Conservation (phyloP, 2,113 vertebrate genomes). For the Alligator sinensis region DNA sequence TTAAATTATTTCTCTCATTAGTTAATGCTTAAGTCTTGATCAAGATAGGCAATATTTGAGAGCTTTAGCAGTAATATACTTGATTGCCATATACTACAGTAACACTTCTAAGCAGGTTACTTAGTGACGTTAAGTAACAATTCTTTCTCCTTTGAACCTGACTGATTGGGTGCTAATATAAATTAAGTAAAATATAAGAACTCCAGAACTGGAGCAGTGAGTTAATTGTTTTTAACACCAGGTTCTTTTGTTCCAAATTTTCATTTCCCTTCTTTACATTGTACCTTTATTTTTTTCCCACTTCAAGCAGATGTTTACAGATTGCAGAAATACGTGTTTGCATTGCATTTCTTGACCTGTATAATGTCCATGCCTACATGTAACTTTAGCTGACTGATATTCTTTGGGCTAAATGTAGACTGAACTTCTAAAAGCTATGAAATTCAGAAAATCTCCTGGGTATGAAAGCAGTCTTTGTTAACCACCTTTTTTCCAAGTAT, state of each 20-base stretch:
- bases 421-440: slow-evolving; percentile 1
- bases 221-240: not conserved
- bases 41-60: not conserved
- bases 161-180: not conserved
- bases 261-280: not conserved
- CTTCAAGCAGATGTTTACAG: not conserved
- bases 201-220: not conserved
- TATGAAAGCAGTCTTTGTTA: slow-evolving; percentile 64
- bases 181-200: not conserved
- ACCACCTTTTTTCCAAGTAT: not conserved
- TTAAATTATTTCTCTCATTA: not conserved
- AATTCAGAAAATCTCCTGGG: slow-evolving; percentile 17
- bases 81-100: not conserved
- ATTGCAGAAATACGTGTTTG: not conserved
- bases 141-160: not conserved
- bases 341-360: not conserved
- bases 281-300: not conserved
- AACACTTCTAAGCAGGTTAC: not conserved
- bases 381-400: not conserved
- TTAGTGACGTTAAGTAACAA: not conserved
- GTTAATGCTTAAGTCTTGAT: not conserved
- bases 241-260: not conserved
- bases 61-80: fast-evolving
- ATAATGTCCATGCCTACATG: not conserved
- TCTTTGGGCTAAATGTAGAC: not conserved